Evolutionary conservation across 1,140 invertebrate species (phyloP).

Genomic region (Hestina assimilis): DNA sequence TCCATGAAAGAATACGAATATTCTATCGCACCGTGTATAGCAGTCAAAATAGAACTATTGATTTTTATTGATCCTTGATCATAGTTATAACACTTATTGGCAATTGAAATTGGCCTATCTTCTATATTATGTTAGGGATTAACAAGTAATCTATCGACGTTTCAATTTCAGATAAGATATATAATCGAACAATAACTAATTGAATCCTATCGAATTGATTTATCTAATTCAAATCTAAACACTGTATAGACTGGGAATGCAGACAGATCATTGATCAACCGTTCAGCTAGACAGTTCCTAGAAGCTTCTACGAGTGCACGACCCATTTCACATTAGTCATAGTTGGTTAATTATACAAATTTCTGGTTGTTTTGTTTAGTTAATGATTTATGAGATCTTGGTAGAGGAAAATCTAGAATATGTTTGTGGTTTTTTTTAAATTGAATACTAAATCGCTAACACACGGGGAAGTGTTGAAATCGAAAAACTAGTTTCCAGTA

Average conservation of each 20-base stretch:
- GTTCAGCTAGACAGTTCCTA: not conserved
- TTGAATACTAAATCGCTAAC: too few species aligned
- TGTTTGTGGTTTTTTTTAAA: too few species aligned
- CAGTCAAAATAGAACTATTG: too few species aligned
- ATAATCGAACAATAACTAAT: not conserved
- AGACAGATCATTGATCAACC: conserved; percentile 9
- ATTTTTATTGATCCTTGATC: too few species aligned
- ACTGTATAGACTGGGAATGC: not conserved
- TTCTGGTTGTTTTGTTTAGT: not conserved
- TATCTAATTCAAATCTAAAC: conserved; percentile 2
- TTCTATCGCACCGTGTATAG: too few species aligned
- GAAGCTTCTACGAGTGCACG: not conserved
- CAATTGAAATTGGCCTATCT: too few species aligned
- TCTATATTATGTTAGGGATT: not conserved
- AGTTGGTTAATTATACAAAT: not conserved
- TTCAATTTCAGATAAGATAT: not conserved
- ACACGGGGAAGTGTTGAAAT: too few species aligned
- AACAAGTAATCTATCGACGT: not conserved
- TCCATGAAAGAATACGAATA: too few species aligned
- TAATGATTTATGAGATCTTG: not conserved
- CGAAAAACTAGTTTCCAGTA: too few species aligned
- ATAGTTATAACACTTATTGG: too few species aligned
- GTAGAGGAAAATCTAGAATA: not conserved
- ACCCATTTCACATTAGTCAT: conserved; percentile 9
- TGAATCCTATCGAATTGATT: not conserved